Evolutionary conservation across 2,888 invertebrate genomes (phyloP).

Genomic region (Oxyteleia sp.): DNA sequence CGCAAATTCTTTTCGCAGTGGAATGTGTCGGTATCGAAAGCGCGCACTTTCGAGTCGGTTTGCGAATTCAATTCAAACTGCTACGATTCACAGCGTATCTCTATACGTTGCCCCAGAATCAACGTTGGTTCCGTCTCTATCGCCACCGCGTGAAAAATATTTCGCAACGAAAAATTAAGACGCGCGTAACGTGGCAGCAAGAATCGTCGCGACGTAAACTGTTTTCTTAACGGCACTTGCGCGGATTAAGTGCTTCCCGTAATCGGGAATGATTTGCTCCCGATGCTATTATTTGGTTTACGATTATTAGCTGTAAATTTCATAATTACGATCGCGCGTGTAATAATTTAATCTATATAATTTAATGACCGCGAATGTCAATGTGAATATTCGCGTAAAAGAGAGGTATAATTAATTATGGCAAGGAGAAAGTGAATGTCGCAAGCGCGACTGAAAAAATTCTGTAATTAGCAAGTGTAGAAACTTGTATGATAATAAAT

Average conservation of each 20-base stretch:
- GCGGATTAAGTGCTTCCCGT: conserved; percentile 8
- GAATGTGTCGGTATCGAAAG: conserved; percentile 69
- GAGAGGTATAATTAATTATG: too few relatives aligned
- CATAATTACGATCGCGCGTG: neutral
- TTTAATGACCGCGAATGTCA: too few relatives aligned
- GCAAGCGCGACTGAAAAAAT: too few relatives aligned
- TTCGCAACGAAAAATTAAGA: neutral
- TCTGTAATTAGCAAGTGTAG: too few relatives aligned
- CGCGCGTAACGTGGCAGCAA: too few relatives aligned
- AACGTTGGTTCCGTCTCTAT: conserved; percentile 42
- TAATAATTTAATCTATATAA: neutral
- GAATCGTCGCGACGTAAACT: neutral
- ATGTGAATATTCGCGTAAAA: conserved; percentile 6
- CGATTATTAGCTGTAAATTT: neutral
- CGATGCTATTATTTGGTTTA: neutral
- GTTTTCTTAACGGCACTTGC: conserved; percentile 20
- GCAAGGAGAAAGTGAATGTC: too few relatives aligned
- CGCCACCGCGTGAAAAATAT: conserved; percentile 13
- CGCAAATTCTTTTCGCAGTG: conserved; percentile 62
- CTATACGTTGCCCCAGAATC: conserved; percentile 48
- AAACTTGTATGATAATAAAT: too few relatives aligned
- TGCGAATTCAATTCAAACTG: conserved; percentile 67
- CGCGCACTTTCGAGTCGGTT: conserved; percentile 57
- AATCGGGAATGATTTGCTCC: neutral
- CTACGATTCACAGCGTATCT: conserved; percentile 53